Base-by-base conservation (phyloP, 2,113 vertebrate species). In the Microtus pennsylvanicus region DNA sequence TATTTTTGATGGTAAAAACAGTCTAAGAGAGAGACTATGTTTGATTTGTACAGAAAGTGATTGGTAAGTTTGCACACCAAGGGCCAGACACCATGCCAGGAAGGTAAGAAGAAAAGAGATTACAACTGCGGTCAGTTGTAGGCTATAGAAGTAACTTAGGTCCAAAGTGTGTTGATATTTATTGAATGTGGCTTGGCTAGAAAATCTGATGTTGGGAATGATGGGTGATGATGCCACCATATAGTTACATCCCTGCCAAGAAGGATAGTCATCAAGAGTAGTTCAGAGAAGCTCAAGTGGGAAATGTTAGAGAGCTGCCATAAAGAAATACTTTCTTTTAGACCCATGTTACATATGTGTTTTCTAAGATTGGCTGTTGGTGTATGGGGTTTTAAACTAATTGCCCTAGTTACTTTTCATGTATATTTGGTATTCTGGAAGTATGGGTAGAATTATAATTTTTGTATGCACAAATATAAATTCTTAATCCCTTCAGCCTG, bases 21-120 rank as follows among this genome's bases (percentile, higher is more conserved):
- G 47, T 75, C 63, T 96, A 28, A 50, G 76, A 97, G n/a, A 82
- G 72, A 97, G n/a, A 82, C 33, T 72, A 81, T 55, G 47, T 97
- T 95, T 93, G 38, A 81, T 93, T 90, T 93, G 19, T 45, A 52
- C 42, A 42, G 81, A 65, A 45, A 96, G 90, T 67, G 76, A 77
- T 80, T 95, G 47, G 0, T 86, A 82, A 93, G 26, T 91, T n/a
- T 80, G 19, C 12, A 58, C 21, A 78, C 45, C 85, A 12, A 85
- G 76, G 92, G 35, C 45, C 69, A 90, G 82, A 69, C 1, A 94
- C 38, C 0, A 0, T 93, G 55, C 22, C 50, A 94, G 70, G 80
- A 72, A 92, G 74, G 42, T 76, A 96, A 5, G 86, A 96, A 12
- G 47, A 42, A 52, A 91, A 80, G 92, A 72, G 83, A 61, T 75